These are phyloP conservation scores for Philotrypesis tridentata DNA, from an alignment of 1,140 invertebrate genomes.

Conservation along the genomic window DNA sequence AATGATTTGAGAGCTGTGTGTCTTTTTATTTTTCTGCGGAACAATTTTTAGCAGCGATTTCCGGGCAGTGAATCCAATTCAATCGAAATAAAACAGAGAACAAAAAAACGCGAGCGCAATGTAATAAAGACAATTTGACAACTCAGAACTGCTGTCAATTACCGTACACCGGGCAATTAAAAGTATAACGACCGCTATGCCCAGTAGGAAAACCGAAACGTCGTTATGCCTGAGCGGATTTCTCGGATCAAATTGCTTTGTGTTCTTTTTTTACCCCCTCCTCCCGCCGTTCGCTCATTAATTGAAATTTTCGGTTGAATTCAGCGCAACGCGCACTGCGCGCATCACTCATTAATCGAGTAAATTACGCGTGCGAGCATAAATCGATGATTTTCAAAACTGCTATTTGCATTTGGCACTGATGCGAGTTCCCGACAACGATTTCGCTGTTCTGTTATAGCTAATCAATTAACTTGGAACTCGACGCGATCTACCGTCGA, in stretches of 20 bases:
- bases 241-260: slow-evolving; percentile 7
- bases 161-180: not conserved
- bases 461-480: no score
- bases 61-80: no score
- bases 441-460: no score
- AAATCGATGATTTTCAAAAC: no score
- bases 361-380: no score
- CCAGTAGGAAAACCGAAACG: not conserved
- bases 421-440: no score
- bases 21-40: no score
- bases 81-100: not conserved
- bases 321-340: not conserved
- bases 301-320: not conserved
- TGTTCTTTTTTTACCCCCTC: not conserved
- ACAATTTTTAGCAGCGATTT: no score
- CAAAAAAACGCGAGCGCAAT: not conserved
- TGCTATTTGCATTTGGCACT: no score
- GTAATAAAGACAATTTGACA: not conserved
- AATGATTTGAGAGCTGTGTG: no score
- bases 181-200: not conserved
- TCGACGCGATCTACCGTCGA: no score
- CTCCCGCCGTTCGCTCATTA: not conserved
- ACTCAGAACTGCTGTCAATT: not conserved
- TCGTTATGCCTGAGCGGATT: not conserved
- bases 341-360: no score